Evolutionary conservation across 2,888 invertebrate species (phyloP).

Genomic region (Andricus quercusramuli): DNA sequence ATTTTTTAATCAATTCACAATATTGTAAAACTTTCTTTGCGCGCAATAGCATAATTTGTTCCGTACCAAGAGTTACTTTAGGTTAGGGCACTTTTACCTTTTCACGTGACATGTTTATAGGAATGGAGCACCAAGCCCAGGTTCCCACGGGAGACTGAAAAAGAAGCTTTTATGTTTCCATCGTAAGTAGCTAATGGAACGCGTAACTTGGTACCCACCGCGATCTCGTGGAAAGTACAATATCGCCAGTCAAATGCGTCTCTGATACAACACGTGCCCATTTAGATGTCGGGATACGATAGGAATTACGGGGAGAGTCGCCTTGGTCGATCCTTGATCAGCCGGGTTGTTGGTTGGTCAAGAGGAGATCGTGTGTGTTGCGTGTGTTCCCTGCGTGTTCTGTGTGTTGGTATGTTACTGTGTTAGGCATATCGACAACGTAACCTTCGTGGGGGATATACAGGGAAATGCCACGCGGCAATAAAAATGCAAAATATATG

Average conservation of each 20-base stretch:
- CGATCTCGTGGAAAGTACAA: conserved; percentile 35
- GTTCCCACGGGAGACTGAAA: conserved; percentile 33
- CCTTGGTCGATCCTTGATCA: conserved; percentile 25
- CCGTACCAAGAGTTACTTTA: not conserved
- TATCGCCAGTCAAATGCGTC: conserved; percentile 34
- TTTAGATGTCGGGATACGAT: conserved; percentile 32
- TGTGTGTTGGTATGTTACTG: not conserved
- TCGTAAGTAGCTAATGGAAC: conserved; percentile 35
- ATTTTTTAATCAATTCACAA: too few species aligned
- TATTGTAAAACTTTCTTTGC: not conserved
- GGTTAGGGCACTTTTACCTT: too few species aligned
- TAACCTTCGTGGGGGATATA: conserved; percentile 23
- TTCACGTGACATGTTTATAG: conserved; percentile 31
- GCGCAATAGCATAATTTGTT: conserved; percentile 11
- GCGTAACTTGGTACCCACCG: conserved; percentile 31
- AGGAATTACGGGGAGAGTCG: conserved; percentile 27
- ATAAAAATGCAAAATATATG: conserved; percentile 74
- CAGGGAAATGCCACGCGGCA: conserved; percentile 62
- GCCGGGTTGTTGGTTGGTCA: conserved; percentile 10
- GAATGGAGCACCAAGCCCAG: conserved; percentile 27
- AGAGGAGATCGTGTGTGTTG: not conserved
- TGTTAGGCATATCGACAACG: conserved; percentile 15
- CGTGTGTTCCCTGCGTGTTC: conserved; percentile 23
- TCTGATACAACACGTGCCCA: conserved; percentile 12
- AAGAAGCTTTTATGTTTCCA: conserved; percentile 26